Base-by-base conservation (phyloP, 2,797 vertebrate genomes). In the Dendrocincla fuliginosa region DNA sequence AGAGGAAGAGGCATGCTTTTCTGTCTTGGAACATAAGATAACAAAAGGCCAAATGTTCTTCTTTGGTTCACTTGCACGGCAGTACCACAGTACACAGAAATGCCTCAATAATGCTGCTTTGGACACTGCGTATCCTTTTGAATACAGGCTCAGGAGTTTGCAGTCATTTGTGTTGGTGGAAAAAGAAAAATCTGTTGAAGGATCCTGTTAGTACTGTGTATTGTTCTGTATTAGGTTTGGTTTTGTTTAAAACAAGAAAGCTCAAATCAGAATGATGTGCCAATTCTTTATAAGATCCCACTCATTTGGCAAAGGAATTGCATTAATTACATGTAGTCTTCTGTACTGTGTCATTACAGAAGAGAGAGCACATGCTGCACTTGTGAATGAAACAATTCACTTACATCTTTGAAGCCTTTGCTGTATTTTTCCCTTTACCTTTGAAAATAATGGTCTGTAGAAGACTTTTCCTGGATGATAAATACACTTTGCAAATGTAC, bases 271-370 rank as follows among this genome's bases (percentile, higher is more conserved):
- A 90, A 86, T 87, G 88, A 63, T 23, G 41, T 56, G 67, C 80
- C 90, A 87, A 22, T 93, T 94, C 83, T 93, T 94, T 89, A 41
- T 70, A 82, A 90, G 88, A 84, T 90, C 80, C 63, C 41, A 79
- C 70, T 94, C 60, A 79, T 90, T 90, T 95, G 92, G 95, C 93
- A 95, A 90, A 95, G 23, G 63, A 84, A 74, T 76, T 90, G 70
- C 67, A 95, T 95, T 92, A 95, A 95, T 95, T 96, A 91, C 60
- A 63, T 84, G 64, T 93, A 95, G 74, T 88, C 89, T 94, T 91
- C 74, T 93, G 82, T 79, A 67, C 33, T 70, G 16, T 94, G 89
- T 70, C 83, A 37, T 81, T 95, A 53, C 30, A 93, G 80, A 94
- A 95, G 41, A 74, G 78, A 93, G 52, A 93, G 85, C 63, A 74